These are phyloP conservation scores for Anoura caudifer DNA, from an alignment of 2,113 vertebrate genomes.

Conservation along the genomic window DNA sequence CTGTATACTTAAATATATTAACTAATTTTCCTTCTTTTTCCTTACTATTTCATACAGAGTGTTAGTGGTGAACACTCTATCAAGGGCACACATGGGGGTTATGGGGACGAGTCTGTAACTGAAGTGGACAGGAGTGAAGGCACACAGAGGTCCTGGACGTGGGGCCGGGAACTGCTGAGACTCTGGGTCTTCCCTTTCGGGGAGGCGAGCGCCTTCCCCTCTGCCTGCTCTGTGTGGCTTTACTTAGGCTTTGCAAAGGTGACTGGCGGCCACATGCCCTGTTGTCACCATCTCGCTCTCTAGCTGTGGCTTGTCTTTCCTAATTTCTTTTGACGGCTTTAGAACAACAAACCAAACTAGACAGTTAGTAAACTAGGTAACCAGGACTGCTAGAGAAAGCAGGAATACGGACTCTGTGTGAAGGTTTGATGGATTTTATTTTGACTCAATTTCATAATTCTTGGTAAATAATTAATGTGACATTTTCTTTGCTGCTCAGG, in stretches of 20 bases:
- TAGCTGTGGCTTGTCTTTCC: neutral
- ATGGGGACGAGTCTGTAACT: neutral
- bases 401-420: neutral
- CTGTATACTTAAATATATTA: neutral
- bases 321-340: neutral
- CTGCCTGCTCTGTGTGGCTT: neutral
- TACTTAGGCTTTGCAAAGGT: neutral
- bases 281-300: neutral
- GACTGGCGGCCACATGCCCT: neutral
- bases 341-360: neutral
- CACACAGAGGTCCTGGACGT: neutral
- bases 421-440: slow-evolving; percentile 6
- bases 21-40: neutral
- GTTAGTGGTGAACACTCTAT: neutral
- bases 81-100: neutral
- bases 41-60: neutral
- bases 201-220: neutral
- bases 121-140: neutral
- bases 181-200: neutral
- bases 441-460: slow-evolving; percentile 24
- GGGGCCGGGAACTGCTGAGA: neutral
- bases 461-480: slow-evolving; percentile 6
- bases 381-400: neutral
- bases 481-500: slow-evolving; percentile 6
- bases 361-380: neutral